Base-by-base conservation (phyloP, 1,140 invertebrate genomes). In the Drosophila pruinosa region DNA sequence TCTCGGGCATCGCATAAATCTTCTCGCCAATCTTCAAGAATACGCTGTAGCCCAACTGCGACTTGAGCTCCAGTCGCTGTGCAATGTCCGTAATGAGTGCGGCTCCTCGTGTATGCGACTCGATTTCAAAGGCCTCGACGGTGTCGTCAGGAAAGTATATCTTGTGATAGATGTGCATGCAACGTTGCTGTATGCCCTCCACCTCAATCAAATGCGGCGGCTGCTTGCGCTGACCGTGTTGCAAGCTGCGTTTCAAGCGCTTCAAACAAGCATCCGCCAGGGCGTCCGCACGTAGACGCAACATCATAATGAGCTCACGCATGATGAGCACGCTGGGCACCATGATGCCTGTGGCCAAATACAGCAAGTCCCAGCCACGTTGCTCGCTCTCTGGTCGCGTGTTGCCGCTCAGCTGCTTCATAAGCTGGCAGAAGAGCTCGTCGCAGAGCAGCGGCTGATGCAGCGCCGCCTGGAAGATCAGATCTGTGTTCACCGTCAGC, bases 1-100 rank as follows among this genome's bases (percentile, higher is more conserved):
- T 94, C 89, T 97, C 95, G 0, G 98, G 98, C 4, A 99, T 96
- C 65, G 97, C 97, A 79, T 98, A 97, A 0, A 75, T 74, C 93
- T 97, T 98, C 86, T 99, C 97, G 17, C 95, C 94, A 71, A 98
- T 97, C 92, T 98, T 98, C 2, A 99, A 96, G 92, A 99, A 98
- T 8, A 99, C 92, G 91, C 96, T 97, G 91, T 98, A 99, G 4
- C 97, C 97, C 91, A 98, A 95, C 6, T 94, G 93, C 15, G 95
- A 95, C 79, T 94, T 95, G 0, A 98, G 91, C 64, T 93, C 92
- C 22, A 98, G 90, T 57, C 96, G 93, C 61, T 94, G 93, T 7
- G 95, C 93, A 74, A 99, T 98, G 73, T 95, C 94, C 69, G 94
- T 92, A 90, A 97, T 98, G 62, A 99, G 94, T 91, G 98, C 97